These are phyloP conservation scores for Lagria hirta DNA, from an alignment of 2,888 invertebrate genomes.

Conservation along the genomic window DNA sequence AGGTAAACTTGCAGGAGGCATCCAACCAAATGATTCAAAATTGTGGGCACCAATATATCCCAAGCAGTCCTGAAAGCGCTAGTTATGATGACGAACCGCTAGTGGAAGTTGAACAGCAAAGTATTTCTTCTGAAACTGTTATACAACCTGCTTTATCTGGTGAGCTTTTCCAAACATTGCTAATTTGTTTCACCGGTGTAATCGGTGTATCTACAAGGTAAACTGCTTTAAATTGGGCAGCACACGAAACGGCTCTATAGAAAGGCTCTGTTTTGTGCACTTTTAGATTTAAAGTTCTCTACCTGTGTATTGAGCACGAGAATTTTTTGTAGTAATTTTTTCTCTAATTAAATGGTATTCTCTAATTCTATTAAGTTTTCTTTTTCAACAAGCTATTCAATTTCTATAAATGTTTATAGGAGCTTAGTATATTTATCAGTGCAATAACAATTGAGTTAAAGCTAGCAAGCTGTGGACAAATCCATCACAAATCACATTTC, in stretches of 20 bases:
- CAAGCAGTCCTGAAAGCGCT: conserved; percentile 49
- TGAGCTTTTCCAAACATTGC: conserved; percentile 46
- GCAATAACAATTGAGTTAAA: too few relatives aligned
- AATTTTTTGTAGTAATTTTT: too few relatives aligned
- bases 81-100: conserved; percentile 49
- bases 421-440: too few relatives aligned
- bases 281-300: too few relatives aligned
- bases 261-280: too few relatives aligned
- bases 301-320: too few relatives aligned
- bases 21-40: conserved; percentile 54
- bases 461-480: too few relatives aligned
- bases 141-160: conserved; percentile 47
- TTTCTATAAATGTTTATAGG: too few relatives aligned
- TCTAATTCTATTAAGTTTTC: too few relatives aligned
- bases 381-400: too few relatives aligned
- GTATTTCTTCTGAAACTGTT: conserved; percentile 44
- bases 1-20: conserved; percentile 54
- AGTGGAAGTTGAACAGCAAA: conserved; percentile 42
- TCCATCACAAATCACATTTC: too few relatives aligned
- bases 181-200: conserved; percentile 32
- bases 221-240: background rate
- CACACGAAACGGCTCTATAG: background rate
- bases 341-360: too few relatives aligned
- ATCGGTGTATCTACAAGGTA: conserved; percentile 22
- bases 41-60: conserved; percentile 48